Conservation (phyloP, 2,113 vertebrate genomes). For the Entelurus aequoreus region DNA sequence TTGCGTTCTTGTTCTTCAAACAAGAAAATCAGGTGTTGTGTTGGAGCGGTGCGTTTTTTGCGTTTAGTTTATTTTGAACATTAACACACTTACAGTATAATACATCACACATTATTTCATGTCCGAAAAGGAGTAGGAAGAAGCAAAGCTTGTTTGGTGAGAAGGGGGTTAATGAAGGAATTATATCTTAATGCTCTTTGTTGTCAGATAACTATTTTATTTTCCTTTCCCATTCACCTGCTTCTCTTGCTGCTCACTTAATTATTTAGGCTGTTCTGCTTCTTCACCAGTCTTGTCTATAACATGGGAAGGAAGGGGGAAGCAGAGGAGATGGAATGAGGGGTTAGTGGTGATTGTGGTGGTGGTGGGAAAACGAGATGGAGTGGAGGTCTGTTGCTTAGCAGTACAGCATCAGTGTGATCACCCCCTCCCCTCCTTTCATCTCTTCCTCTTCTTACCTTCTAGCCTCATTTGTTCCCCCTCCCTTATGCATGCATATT, state of each 20-base stretch:
- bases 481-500: constrained; percentile 36
- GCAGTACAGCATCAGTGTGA: constrained; percentile 41
- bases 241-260: constrained; percentile 54
- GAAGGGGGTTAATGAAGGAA: constrained; percentile 14
- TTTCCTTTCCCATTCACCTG: constrained; percentile 45
- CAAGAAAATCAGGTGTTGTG: neutral
- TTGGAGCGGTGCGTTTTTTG: constrained; percentile 3
- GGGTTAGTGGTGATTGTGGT: neutral
- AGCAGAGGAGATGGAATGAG: constrained; percentile 15
- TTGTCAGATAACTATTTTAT: constrained; percentile 23
- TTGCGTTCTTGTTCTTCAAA: too few species aligned
- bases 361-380: constrained; percentile 16
- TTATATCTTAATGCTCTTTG: constrained; percentile 2
- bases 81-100: too few species aligned
- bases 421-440: constrained; percentile 14
- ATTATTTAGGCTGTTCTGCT: constrained; percentile 66
- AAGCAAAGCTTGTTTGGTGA: constrained; percentile 8
- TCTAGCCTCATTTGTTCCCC: constrained; percentile 39
- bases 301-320: constrained; percentile 37
- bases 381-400: constrained; percentile 50
- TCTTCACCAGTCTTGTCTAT: constrained; percentile 43
- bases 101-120: too few species aligned
- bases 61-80: too few species aligned
- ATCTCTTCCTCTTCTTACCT: constrained; percentile 20
- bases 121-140: constrained; percentile 12